A percentile compares a stretch with the other conserved stretches of the same genome.
Conservation (phyloP, 1,140 invertebrate genomes). For the Caerostris darwini region DNA sequence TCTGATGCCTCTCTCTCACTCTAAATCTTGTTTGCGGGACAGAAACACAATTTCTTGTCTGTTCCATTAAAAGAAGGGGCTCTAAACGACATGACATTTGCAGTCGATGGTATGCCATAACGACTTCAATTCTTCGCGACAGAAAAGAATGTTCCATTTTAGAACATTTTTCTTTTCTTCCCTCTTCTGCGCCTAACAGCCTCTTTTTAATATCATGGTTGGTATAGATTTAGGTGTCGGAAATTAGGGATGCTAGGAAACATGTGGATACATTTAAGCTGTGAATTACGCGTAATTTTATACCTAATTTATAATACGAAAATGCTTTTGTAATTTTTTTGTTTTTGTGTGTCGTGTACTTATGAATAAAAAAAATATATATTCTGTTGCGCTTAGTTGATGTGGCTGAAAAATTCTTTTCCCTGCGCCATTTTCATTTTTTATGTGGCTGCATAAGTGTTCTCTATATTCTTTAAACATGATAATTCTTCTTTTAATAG, state of each 20-base stretch:
- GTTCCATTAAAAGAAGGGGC: conserved; percentile 42
- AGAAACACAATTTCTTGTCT: conserved; percentile 57
- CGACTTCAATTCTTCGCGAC: conserved; percentile 12
- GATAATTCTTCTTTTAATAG: no score
- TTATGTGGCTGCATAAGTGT: no score
- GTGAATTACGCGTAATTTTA: conserved; percentile 4
- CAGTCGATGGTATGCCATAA: conserved; percentile 23
- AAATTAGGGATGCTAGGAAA: background rate
- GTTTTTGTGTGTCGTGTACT: no score
- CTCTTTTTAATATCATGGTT: conserved; percentile 24
- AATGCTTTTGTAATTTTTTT: no score
- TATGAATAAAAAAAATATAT: no score
- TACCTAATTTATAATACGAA: conserved; percentile 4
- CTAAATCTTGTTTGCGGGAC: conserved; percentile 45
- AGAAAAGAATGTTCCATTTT: background rate
- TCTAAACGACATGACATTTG: conserved; percentile 56
- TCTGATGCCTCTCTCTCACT: background rate
- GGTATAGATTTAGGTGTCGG: conserved; percentile 9
- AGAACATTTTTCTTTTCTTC: background rate
- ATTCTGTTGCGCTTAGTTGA: no score
- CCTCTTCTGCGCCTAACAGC: background rate
- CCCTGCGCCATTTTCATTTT: no score
- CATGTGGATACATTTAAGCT: background rate
- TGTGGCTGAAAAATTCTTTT: no score
- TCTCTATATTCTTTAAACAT: no score